Evolutionary conservation across 1,140 invertebrate genomes (phyloP).

Genomic region (Pseudomyrmex pallidus): DNA sequence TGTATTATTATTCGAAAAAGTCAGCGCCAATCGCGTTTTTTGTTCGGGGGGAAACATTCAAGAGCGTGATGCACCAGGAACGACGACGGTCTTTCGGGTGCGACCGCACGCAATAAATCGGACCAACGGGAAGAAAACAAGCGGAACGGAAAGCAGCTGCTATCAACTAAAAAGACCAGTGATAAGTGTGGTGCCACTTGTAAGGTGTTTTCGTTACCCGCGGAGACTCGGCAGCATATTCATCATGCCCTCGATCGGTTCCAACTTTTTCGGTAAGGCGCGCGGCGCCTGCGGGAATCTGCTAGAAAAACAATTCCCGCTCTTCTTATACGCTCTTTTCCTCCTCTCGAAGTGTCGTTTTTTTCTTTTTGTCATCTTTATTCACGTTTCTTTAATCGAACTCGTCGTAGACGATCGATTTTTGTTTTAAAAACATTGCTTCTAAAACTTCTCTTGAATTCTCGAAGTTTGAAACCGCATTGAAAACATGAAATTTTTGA

Average conservation of each 20-base stretch:
- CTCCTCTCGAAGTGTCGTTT: constrained; percentile 32
- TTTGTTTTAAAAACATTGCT: too few species aligned
- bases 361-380: neutral
- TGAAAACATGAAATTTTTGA: too few species aligned
- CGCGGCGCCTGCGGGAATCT: constrained; percentile 74
- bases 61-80: constrained; percentile 25
- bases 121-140: constrained; percentile 18
- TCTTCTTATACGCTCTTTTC: constrained; percentile 64
- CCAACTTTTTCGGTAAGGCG: constrained; percentile 82
- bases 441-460: neutral
- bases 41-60: neutral
- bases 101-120: constrained; percentile 23
- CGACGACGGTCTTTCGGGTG: constrained; percentile 16
- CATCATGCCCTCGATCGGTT: constrained; percentile 79
- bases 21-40: neutral
- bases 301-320: constrained; percentile 78
- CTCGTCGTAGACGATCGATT: neutral
- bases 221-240: constrained; percentile 74
- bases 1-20: constrained; percentile 2
- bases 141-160: constrained; percentile 37
- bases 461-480: too few species aligned
- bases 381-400: constrained; percentile 12
- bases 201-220: constrained; percentile 74
- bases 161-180: constrained; percentile 50
- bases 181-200: constrained; percentile 47